Base-by-base conservation (phyloP, 2,797 vertebrate genomes). In the Pseudochirops corinnae region DNA sequence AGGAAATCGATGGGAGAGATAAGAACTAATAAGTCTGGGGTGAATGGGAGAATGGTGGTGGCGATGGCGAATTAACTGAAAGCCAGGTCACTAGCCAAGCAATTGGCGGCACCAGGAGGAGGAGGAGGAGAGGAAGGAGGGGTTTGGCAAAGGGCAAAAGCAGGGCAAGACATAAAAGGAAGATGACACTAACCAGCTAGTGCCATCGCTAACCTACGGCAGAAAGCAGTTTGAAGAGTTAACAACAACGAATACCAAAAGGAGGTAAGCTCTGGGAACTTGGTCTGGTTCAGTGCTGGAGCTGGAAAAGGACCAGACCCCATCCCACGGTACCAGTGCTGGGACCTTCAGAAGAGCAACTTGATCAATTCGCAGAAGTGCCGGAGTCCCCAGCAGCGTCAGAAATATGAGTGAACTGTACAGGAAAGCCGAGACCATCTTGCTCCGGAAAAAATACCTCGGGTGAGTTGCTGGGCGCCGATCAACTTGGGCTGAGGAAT, bases 361-460 rank as follows among this genome's bases (percentile, higher is more conserved):
- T 90, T 46, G 62, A 24, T 58, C 1, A 12, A 26, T 55, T 18
- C 33, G 24, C 16, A 29, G 82, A 39, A 39, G 56, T 26, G 18
- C 24, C 31, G 6, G 26, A 9, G 60, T 55, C 5, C 55, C 55
- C 1, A 13, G 91, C 82, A 10, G 39, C 24, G 21, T 60, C 0
- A 53, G 11, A 14, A 46, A 74, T 60, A 99, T 99, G 99, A 98
- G 98, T 92, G 99, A 99, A 94, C 97, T 96, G 46, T 98, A 99
- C 55, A 98, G 98, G 95, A 99, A 99, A 90, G 98, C 98, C 21
- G 98, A 99, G 98, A 99, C 99, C 4, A 98, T 99, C 92, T 98
- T 99, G 28, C 97, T 99, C 96, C 98, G 99, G 95, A 99, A 97
- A 97, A 99, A 98, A 97, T 99, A 99, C 97, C 99, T 99, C 90